Percentiles rank a stretch among this genome's conserved stretches.
Evolutionary conservation across 1,140 invertebrate species (phyloP).

Genomic region (Venturia canescens): DNA sequence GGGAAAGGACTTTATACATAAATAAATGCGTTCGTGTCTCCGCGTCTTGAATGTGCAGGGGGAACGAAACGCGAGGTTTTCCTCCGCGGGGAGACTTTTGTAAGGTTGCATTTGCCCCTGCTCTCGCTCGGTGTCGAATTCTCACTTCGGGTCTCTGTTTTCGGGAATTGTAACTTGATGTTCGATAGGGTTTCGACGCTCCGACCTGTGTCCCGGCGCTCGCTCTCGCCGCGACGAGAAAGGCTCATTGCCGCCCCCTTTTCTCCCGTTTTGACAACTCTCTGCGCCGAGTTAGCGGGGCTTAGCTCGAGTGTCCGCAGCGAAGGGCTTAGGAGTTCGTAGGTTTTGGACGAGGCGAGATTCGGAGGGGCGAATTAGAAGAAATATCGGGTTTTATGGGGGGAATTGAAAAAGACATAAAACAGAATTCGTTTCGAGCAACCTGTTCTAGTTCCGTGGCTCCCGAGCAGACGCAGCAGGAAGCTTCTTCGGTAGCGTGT

Average conservation of each 20-base stretch:
- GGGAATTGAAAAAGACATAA: no score
- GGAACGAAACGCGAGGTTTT: conserved; percentile 47
- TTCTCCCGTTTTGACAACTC: background rate
- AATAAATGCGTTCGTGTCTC: conserved; percentile 42
- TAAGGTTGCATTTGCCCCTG: conserved; percentile 62
- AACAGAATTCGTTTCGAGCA: no score
- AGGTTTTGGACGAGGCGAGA: no score
- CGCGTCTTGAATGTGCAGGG: conserved; percentile 33
- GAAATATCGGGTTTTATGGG: no score
- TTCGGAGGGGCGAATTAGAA: no score
- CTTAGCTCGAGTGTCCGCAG: background rate
- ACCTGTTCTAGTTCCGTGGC: no score
- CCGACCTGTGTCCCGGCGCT: background rate
- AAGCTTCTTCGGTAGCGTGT: no score
- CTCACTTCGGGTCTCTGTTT: conserved; percentile 62
- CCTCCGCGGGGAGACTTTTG: conserved; percentile 49
- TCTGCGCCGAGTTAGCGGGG: background rate
- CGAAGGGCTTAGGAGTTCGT: background rate
- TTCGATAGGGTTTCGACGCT: conserved; percentile 67
- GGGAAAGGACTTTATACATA: background rate
- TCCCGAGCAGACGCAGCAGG: no score
- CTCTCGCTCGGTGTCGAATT: conserved; percentile 58
- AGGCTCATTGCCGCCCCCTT: background rate
- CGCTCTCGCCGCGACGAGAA: background rate
- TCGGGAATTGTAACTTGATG: conserved; percentile 68